Percentiles rank a stretch among this genome's conserved stretches.
phyloP scores from a whole-genome alignment of 2,797 vertebrate genomes.

The Chloroceryle amazona region DNA sequence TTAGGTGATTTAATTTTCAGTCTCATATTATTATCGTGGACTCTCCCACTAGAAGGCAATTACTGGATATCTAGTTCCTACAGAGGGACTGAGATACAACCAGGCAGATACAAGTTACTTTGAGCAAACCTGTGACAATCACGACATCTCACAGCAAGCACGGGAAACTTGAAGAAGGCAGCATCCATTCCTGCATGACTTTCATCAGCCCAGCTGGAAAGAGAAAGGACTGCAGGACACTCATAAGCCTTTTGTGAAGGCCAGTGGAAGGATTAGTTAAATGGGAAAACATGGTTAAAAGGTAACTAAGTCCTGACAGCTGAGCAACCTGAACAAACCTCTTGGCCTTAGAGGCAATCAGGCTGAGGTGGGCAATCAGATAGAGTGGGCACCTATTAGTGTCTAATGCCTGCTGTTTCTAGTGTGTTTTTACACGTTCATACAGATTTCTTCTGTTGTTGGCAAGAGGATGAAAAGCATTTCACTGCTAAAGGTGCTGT shows the following conservation, averaged over 20 bases:
- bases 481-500: neutral
- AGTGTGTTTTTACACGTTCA: neutral
- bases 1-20: neutral
- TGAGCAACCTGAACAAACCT: neutral
- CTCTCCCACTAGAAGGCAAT: neutral
- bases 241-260: neutral
- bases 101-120: rapidly evolving
- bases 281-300: neutral
- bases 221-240: rapidly evolving
- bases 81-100: rapidly evolving
- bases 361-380: neutral
- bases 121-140: neutral
- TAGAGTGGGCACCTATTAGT: neutral
- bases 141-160: rapidly evolving
- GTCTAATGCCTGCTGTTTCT: neutral
- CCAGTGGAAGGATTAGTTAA: neutral
- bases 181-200: rapidly evolving
- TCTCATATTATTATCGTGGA: neutral
- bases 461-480: neutral
- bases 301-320: neutral
- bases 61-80: neutral
- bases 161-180: neutral
- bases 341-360: neutral
- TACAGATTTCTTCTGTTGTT: rapidly evolving
- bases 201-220: neutral